Conservation (phyloP, 2,113 vertebrate species). For the Chunga burmeisteri region DNA sequence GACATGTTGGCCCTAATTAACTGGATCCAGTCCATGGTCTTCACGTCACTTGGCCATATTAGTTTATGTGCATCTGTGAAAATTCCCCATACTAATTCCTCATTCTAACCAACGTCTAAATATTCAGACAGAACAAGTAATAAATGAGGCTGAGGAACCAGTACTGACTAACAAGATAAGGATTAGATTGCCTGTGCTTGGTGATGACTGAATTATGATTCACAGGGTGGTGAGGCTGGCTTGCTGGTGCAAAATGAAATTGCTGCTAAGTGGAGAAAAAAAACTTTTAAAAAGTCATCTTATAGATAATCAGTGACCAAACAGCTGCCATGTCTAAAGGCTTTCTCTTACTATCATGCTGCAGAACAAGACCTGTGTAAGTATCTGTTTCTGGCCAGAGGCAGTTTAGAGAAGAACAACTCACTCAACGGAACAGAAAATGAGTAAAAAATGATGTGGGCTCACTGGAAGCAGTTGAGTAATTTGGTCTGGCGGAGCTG, state of each 20-base stretch:
- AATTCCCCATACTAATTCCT: not conserved
- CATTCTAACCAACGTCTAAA: not conserved
- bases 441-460: not conserved
- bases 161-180: not conserved
- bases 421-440: not conserved
- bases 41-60: not conserved
- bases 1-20: not conserved
- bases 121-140: constrained; percentile 8
- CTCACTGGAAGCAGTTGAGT: not conserved
- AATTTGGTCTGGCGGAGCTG: not conserved
- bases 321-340: not conserved
- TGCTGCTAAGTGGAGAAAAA: not conserved
- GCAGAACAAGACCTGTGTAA: not conserved
- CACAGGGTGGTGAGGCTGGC: not conserved
- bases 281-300: not conserved
- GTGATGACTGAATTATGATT: constrained; percentile 40
- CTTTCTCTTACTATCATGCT: not conserved
- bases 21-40: not conserved
- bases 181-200: not conserved
- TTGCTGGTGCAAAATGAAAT: not conserved
- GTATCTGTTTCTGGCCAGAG: not conserved
- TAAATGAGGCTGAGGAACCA: not conserved
- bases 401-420: not conserved
- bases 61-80: constrained; percentile 1
- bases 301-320: not conserved